A percentile compares a stretch with the other conserved stretches of the same genome.
Conservation (phyloP, 2,113 vertebrate species). For the Crocuta crocuta region DNA sequence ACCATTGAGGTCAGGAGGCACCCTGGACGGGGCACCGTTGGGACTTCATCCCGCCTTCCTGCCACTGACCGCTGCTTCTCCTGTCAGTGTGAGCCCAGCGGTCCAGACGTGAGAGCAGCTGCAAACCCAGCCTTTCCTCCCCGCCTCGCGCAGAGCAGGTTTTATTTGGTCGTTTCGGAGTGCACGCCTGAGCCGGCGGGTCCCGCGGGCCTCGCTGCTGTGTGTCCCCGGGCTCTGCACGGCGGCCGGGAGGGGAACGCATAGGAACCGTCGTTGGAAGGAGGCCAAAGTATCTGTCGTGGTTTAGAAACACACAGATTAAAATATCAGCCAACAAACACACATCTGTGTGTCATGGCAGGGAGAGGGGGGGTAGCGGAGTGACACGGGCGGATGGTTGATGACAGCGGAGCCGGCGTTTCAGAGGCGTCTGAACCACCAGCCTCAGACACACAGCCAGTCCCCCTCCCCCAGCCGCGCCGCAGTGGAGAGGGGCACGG, state of each 20-base stretch:
- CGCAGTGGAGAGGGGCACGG: accelerated
- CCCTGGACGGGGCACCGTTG: neutral
- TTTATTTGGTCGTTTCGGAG: neutral
- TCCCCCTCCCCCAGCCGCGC: neutral
- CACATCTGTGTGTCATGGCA: accelerated
- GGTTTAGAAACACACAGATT: neutral
- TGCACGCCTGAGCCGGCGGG: neutral
- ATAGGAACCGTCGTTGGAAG: neutral
- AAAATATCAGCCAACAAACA: too few relatives aligned
- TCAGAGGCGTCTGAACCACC: accelerated
- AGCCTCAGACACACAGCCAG: neutral
- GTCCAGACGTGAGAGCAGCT: neutral
- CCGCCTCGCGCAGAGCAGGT: neutral
- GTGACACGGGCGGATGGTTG: accelerated
- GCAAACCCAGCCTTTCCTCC: accelerated
- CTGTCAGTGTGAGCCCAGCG: accelerated
- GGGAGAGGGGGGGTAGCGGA: too few relatives aligned
- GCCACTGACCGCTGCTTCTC: neutral
- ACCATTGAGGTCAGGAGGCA: accelerated
- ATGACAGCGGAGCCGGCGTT: accelerated
- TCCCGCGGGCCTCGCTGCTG: neutral
- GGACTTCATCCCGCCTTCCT: neutral
- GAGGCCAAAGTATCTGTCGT: neutral
- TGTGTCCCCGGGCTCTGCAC: neutral
- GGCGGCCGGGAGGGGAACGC: too few relatives aligned